Base-by-base conservation (phyloP, 2,113 vertebrate species). In the Maccullochella peelii region DNA sequence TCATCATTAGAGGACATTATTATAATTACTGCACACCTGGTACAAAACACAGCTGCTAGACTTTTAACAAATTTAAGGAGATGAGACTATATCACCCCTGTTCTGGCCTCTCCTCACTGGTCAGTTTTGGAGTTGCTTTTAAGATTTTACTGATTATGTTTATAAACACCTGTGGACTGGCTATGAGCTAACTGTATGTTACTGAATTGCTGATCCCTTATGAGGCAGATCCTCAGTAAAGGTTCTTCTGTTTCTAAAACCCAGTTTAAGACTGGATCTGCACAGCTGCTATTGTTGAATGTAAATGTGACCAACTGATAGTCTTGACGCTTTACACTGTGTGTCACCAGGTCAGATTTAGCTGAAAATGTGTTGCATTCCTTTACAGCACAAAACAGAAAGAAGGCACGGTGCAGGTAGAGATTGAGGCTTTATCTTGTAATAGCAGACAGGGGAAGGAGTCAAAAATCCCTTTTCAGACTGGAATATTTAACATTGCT, bases 261-360 rank as follows among this genome's bases (percentile, higher is more conserved):
- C 25, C 63, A 52, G 21, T 62, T 50, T 7, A 50, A 75, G 59
- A 20, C 47, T 25, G 10, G 40, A 69, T 69, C 40, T 78, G 52
- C 18, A 21, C 21, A 11, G 36, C 54, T 27, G 25, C 25, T 33
- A 38, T 23, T 47, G 18, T n/a, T 76, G 27, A 36, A 63, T 27
- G 4, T 15, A 8, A 14, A 38, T 5, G 33, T 23, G 33, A 38
- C 33, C 18, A 2, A 23, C 0, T n/a, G 11, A 11, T 4, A 38
- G 4, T 40, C 36, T 11, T 20, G 20, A 20, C 7, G 8, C 30
- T 61, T 61, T 20, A 62, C 18, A 14, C 49, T 49, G 21, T 65
- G 50, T 66, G 68, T 72, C 58, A 72, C 4, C 9, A 27, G 73
- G 66, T 83, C 73, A 71, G 40, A 40, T 52, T 62, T 44, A 10